phyloP scores from a whole-genome alignment of 2,797 vertebrate species.

The Urophycis tenuis region DNA sequence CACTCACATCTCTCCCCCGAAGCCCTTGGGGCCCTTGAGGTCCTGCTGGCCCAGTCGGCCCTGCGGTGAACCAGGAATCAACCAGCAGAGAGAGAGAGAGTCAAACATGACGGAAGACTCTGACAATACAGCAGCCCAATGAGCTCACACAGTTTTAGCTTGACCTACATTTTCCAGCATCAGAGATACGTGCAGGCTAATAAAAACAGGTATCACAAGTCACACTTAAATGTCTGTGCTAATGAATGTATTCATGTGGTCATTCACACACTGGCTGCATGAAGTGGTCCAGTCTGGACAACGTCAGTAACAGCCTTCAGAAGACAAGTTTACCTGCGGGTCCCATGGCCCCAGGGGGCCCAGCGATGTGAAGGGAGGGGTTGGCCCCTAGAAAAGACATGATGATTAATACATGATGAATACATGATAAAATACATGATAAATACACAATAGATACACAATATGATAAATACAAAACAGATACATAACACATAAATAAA shows the following conservation, averaged over 20 bases:
- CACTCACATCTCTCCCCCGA: slow-evolving; percentile 64
- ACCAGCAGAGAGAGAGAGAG: neutral
- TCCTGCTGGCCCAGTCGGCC: slow-evolving; percentile 67
- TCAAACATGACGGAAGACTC: neutral
- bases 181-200: too few species aligned
- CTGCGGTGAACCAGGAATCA: slow-evolving; percentile 40
- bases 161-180: neutral
- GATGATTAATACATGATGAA: too few species aligned
- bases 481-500: too few species aligned
- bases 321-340: neutral
- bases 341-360: too few species aligned
- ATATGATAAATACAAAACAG: neutral
- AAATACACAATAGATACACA: too few species aligned
- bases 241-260: neutral
- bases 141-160: neutral
- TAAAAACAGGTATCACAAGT: too few species aligned
- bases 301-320: neutral
- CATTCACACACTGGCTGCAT: neutral
- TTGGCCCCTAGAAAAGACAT: too few species aligned
- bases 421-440: too few species aligned
- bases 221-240: too few species aligned
- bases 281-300: neutral
- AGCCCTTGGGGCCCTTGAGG: slow-evolving; percentile 72
- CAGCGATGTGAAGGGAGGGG: neutral
- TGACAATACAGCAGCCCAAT: neutral